Conservation (phyloP, 2,888 invertebrate species). For the Drosophila atroscutellata region DNA sequence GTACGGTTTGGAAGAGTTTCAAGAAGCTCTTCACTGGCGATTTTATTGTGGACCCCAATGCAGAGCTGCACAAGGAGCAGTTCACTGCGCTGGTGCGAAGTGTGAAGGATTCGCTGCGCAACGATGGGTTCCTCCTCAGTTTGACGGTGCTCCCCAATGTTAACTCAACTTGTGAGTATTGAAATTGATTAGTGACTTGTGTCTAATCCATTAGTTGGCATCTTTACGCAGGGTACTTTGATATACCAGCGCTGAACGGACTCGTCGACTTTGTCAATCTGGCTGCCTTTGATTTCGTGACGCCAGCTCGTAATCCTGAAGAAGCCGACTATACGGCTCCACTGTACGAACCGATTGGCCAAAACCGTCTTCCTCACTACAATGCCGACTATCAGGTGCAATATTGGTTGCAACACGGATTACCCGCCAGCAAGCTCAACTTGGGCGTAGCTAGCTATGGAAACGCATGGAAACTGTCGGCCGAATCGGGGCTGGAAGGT, state of each 20-base stretch:
- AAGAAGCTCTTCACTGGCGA: constrained; percentile 91
- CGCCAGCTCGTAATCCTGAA: constrained; percentile 90
- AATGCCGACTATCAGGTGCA: constrained; percentile 89
- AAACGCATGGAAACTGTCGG: constrained; percentile 91
- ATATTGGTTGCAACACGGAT: constrained; percentile 87
- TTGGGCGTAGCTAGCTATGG: constrained; percentile 90
- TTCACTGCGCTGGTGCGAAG: constrained; percentile 92
- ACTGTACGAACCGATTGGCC: constrained; percentile 89
- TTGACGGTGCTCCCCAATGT: constrained; percentile 92
- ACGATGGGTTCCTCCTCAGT: constrained; percentile 88
- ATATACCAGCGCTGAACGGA: constrained; percentile 89
- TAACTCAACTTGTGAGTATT: constrained; percentile 88
- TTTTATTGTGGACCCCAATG: constrained; percentile 90
- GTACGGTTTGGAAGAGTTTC: constrained; percentile 89
- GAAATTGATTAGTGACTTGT: not conserved
- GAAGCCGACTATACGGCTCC: constrained; percentile 92
- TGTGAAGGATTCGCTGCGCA: constrained; percentile 89
- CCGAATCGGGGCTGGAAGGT: constrained; percentile 90
- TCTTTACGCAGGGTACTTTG: constrained; percentile 89
- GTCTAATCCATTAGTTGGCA: not conserved
- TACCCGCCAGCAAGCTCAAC: constrained; percentile 89
- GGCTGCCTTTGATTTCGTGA: constrained; percentile 91
- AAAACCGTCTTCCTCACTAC: constrained; percentile 87
- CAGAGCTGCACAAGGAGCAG: constrained; percentile 91
- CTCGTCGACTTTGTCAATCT: constrained; percentile 92